phyloP scores from a whole-genome alignment of 2,888 invertebrate species.

The Mylabris sibirica region DNA sequence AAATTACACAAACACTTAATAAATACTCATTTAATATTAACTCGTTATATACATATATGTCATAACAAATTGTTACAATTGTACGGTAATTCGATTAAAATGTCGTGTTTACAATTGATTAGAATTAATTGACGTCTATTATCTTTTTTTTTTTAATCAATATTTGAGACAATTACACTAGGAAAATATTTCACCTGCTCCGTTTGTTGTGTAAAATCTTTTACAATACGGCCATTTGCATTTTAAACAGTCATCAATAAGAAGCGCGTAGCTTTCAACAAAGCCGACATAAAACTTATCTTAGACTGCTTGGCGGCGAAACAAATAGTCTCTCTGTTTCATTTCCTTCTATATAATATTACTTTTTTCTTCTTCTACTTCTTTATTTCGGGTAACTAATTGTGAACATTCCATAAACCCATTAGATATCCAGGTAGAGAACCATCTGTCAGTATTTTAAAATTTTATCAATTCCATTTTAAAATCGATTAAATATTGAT shows the following conservation, averaged over 20 bases:
- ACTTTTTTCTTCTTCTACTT: not conserved
- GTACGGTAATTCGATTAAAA: not conserved
- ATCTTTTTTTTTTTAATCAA: not conserved
- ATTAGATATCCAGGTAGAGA: conserved; percentile 36
- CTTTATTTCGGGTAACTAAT: conserved; percentile 23
- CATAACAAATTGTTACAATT: conserved; percentile 25
- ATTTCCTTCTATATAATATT: too few relatives aligned
- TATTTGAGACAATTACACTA: conserved; percentile 32
- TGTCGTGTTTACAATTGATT: conserved; percentile 8
- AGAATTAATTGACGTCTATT: not conserved
- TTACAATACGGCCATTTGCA: conserved; percentile 38
- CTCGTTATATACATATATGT: conserved; percentile 25
- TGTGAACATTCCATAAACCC: conserved; percentile 34
- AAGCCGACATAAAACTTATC: conserved; percentile 37
- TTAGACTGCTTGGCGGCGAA: conserved; percentile 38
- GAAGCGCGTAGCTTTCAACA: conserved; percentile 34
- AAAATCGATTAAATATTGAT: not conserved
- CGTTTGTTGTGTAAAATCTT: conserved; percentile 35
- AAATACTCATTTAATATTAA: conserved; percentile 20
- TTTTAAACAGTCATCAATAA: conserved; percentile 38
- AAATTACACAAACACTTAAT: conserved; percentile 26
- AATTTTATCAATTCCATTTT: conserved; percentile 25
- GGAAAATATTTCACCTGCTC: conserved; percentile 36
- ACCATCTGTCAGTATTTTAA: conserved; percentile 30
- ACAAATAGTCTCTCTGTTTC: conserved; percentile 29